A percentile compares a stretch with the other conserved stretches of the same genome.
phyloP scores from a whole-genome alignment of 2,888 invertebrate genomes.

The Noctuana brunneofusca region DNA sequence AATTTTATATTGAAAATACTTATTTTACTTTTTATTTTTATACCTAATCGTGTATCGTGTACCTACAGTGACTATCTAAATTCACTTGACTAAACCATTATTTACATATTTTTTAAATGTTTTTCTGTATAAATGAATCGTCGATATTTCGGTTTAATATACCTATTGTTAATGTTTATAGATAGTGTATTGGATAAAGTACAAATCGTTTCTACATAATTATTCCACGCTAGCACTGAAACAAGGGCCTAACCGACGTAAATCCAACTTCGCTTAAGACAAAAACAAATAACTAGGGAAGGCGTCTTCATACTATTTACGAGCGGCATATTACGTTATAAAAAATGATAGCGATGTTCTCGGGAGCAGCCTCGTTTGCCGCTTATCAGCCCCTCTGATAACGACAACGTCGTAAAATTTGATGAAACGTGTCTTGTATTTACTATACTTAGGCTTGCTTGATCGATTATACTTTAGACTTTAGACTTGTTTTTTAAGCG shows the following conservation, averaged over 20 bases:
- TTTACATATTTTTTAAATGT: neutral
- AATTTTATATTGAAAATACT: no score
- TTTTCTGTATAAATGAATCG: no score
- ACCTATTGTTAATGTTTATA: no score
- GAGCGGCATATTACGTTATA: conserved; percentile 66
- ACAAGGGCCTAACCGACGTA: conserved; percentile 7
- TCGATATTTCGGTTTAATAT: no score
- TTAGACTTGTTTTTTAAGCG: no score
- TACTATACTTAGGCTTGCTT: neutral
- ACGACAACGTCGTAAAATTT: conserved; percentile 16
- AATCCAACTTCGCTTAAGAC: conserved; percentile 15
- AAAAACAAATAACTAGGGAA: conserved; percentile 31
- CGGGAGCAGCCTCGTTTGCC: conserved; percentile 28
- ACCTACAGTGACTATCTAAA: no score
- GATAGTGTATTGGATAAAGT: no score
- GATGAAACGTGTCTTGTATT: conserved; percentile 10
- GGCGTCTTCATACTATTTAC: conserved; percentile 56
- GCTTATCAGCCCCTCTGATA: conserved; percentile 27
- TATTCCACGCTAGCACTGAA: neutral
- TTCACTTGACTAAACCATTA: no score
- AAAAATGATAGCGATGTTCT: conserved; percentile 30
- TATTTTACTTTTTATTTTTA: no score
- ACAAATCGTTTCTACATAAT: neutral
- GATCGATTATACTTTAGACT: neutral
- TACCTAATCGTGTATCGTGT: no score